Evolutionary conservation across 1,140 invertebrate genomes (phyloP).

Genomic region (Chrysopa pallens): DNA sequence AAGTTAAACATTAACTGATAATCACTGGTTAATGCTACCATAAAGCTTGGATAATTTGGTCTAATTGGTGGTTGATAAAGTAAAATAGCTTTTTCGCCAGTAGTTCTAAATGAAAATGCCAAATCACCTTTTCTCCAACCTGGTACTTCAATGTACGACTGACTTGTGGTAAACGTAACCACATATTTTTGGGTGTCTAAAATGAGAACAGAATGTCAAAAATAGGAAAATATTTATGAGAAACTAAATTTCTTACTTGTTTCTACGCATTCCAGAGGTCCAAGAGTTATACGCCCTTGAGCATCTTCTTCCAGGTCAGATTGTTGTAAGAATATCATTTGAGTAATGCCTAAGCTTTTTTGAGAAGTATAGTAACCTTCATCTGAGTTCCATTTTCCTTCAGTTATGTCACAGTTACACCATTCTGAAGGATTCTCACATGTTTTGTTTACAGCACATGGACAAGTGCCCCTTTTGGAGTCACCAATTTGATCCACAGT

Average conservation of each 20-base stretch:
- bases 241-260: conserved; percentile 46
- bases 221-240: conserved; percentile 3
- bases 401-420: conserved; percentile 73
- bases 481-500: conserved; percentile 72
- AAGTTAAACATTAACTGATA: conserved; percentile 80
- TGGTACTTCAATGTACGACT: conserved; percentile 80
- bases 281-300: conserved; percentile 69
- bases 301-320: conserved; percentile 62
- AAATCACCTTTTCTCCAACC: conserved; percentile 84
- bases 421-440: conserved; percentile 61
- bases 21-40: conserved; percentile 72
- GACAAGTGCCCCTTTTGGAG: conserved; percentile 54
- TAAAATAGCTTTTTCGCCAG: conserved; percentile 71
- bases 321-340: conserved; percentile 79
- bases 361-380: conserved; percentile 63
- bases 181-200: conserved; percentile 81
- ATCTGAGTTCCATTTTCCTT: conserved; percentile 73
- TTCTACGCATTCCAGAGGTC: conserved; percentile 83
- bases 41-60: conserved; percentile 75
- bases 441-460: conserved; percentile 50
- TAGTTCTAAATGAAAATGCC: conserved; percentile 82
- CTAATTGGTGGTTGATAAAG: conserved; percentile 78
- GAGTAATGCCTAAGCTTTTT: conserved; percentile 68
- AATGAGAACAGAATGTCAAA: conserved; percentile 11
- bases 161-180: conserved; percentile 81